Conservation (phyloP, 2,113 vertebrate genomes). For the Phyllostomus hastatus region DNA sequence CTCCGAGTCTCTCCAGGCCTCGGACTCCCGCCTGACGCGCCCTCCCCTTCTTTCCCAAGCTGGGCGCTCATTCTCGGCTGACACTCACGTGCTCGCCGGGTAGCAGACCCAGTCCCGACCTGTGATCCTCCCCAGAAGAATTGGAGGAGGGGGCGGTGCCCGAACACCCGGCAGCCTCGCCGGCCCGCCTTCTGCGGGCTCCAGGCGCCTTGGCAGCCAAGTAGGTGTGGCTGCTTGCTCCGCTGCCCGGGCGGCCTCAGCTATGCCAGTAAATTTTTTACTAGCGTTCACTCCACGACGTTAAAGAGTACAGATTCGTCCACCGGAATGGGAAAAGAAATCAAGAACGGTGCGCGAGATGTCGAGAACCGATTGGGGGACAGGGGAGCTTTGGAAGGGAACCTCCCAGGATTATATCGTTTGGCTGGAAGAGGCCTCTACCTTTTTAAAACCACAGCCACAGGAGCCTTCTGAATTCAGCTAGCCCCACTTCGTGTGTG, state of each 20-base stretch:
- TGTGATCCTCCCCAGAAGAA: neutral
- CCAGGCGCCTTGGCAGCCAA: neutral
- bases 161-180: neutral
- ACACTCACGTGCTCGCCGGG: constrained; percentile 19
- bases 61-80: neutral
- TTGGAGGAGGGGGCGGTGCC: neutral
- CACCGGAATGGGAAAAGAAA: neutral
- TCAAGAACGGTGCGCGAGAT: neutral
- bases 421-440: constrained; percentile 25
- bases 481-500: neutral
- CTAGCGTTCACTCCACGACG: neutral
- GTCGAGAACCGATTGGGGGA: neutral
- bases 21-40: neutral
- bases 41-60: neutral
- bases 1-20: neutral
- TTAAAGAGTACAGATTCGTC: neutral
- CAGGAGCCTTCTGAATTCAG: neutral
- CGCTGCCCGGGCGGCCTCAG: neutral
- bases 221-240: constrained; percentile 63
- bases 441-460: neutral
- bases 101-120: neutral
- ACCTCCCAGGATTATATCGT: neutral
- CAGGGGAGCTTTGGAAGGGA: neutral
- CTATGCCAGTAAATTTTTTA: neutral
- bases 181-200: neutral